Base-by-base conservation (phyloP, 2,113 vertebrate genomes). In the Microtus oregoni region DNA sequence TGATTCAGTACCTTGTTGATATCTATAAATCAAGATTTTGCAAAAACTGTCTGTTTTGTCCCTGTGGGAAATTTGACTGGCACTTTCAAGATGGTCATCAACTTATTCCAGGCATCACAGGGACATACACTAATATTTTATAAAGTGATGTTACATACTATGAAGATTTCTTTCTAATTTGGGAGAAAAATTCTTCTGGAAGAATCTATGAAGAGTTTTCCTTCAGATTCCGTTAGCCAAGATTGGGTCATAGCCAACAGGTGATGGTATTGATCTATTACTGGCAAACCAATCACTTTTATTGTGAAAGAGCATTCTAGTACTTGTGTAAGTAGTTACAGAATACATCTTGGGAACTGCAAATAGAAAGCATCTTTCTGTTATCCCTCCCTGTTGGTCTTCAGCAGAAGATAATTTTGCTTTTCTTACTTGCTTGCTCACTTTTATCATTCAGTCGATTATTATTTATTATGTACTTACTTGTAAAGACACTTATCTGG, bases 361-460 rank as follows among this genome's bases (percentile, higher is more conserved):
- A 83, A 93, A 86, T 73, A 73, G 44, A 91, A 95, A 83, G 41
- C 55, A 94, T 63, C 61, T 96, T 91, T 32, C 70, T n/a, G 13
- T 73, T 93, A 86, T 30, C 55, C 41, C 76, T 93, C 20, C 41
- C n/a, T 92, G 12, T 78, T 91, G 17, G 11, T 86, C 41, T 68
- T 68, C 9, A 68, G 41, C 19, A 58, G 1, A 72, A 73, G 73
- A 28, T 17, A 78, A 13, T 58, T 89, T 55, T 87, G 52, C 35
- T 79, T 87, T 94, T 47, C 79, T n/a, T 68, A 10, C 30, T 76
- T 65, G 8, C 35, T 68, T 91, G 35, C 30, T 95, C 47, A 22
- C 63, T 63, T 89, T 83, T 94, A 58, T 93, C 70, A 85, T 77
- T 63, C 70, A 89, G 75, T 79, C 32, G 86, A 13, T 20, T 67